These are phyloP conservation scores for Crotalus viridis DNA, from an alignment of 2,113 vertebrate species.

Conservation along the genomic window DNA sequence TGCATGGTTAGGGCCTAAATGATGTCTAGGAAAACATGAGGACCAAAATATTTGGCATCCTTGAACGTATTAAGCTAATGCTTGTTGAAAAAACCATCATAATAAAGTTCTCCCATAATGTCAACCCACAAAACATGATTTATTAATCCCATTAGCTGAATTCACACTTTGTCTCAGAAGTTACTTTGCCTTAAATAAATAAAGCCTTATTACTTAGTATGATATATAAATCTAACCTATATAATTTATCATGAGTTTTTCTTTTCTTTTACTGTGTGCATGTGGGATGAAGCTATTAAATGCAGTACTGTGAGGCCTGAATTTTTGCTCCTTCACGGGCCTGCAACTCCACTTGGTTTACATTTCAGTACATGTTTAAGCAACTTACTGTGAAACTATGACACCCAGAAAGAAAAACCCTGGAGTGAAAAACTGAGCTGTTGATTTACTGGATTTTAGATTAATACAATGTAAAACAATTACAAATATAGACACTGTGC, in stretches of 20 bases:
- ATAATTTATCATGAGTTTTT: background rate
- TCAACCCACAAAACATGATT: background rate
- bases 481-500: background rate
- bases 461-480: background rate
- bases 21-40: background rate
- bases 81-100: background rate
- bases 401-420: background rate
- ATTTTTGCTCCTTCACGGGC: background rate
- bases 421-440: background rate
- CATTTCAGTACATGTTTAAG: background rate
- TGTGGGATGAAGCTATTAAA: background rate
- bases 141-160: background rate
- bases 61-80: background rate
- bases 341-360: background rate
- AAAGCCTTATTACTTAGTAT: background rate
- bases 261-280: background rate
- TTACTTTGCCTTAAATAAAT: background rate
- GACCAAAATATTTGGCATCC: conserved; percentile 16
- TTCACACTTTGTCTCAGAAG: background rate
- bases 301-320: background rate
- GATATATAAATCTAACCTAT: background rate
- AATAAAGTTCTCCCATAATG: background rate
- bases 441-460: background rate
- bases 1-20: background rate
- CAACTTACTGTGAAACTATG: background rate